Conservation (phyloP, 1,140 invertebrate genomes). For the Eufriesea mexicana region DNA sequence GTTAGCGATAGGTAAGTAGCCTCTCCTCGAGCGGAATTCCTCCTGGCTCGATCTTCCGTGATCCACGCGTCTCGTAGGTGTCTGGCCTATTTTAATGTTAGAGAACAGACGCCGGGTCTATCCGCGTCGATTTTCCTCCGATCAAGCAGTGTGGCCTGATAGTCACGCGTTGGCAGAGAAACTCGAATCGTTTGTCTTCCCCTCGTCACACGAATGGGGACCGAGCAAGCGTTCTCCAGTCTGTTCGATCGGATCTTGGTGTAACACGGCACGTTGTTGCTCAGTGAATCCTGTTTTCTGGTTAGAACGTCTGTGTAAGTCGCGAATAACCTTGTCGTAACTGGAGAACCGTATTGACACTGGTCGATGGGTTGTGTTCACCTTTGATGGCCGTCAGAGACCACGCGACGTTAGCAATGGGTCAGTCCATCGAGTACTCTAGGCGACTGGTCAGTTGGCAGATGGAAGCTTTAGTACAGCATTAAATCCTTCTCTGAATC, state of each 20-base stretch:
- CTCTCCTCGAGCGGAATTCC: conserved; percentile 16
- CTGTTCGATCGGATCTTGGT: background rate
- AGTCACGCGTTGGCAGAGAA: background rate
- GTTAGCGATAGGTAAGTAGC: conserved; percentile 36
- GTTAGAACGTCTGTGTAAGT: background rate
- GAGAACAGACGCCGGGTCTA: background rate
- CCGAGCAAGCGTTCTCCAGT: background rate
- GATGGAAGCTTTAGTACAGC: too few relatives aligned
- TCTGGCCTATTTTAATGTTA: too few relatives aligned
- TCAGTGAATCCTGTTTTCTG: background rate
- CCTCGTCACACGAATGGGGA: background rate
- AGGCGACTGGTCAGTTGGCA: too few relatives aligned
- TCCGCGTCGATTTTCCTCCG: too few relatives aligned
- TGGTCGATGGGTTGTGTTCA: background rate
- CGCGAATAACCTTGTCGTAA: background rate
- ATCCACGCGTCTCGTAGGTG: background rate
- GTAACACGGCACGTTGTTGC: background rate
- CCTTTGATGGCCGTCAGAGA: background rate
- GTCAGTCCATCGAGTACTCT: too few relatives aligned
- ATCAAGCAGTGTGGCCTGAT: too few relatives aligned
- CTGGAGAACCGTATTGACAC: background rate
- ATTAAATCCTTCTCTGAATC: too few relatives aligned
- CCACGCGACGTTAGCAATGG: background rate
- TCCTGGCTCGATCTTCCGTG: conserved; percentile 21
- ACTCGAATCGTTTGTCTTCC: conserved; percentile 1